Evolutionary conservation across 2,888 invertebrate genomes (phyloP).

Genomic region (Endomychus coccineus): DNA sequence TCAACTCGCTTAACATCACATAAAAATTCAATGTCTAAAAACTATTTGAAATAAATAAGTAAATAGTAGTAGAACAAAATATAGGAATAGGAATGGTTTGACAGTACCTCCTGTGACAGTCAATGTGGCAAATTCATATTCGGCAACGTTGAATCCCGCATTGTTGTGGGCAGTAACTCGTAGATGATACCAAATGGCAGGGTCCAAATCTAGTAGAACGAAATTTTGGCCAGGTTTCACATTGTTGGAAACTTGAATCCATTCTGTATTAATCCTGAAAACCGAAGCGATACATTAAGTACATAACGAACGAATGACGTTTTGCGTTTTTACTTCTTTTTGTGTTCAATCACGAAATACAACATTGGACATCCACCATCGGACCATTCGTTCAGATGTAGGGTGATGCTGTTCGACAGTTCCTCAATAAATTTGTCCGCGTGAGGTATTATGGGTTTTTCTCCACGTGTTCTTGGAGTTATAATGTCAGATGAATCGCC

Average conservation of each 20-base stretch:
- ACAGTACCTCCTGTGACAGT: conserved; percentile 94
- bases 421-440: conserved; percentile 87
- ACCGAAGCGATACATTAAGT: no score
- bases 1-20: no score
- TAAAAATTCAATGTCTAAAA: no score
- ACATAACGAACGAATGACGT: no score
- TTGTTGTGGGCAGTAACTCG: conserved; percentile 91
- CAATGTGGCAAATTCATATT: conserved; percentile 91
- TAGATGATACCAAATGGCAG: conserved; percentile 89
- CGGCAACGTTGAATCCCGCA: conserved; percentile 90
- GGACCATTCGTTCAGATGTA: conserved; percentile 89
- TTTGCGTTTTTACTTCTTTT: conserved; percentile 84
- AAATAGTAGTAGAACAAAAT: no score
- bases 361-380: conserved; percentile 94
- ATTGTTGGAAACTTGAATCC: conserved; percentile 91
- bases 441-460: conserved; percentile 87
- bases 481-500: conserved; percentile 85
- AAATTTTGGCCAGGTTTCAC: conserved; percentile 88
- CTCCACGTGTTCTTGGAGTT: conserved; percentile 85
- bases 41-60: no score
- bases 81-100: no score
- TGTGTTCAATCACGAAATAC: conserved; percentile 91
- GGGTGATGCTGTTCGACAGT: conserved; percentile 85
- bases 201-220: conserved; percentile 83
- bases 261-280: conserved; percentile 71